A percentile compares a stretch with the other conserved stretches of the same genome.
These are phyloP conservation scores for Linnaemya vulpina DNA, from an alignment of 2,888 invertebrate genomes.

Conservation along the genomic window DNA sequence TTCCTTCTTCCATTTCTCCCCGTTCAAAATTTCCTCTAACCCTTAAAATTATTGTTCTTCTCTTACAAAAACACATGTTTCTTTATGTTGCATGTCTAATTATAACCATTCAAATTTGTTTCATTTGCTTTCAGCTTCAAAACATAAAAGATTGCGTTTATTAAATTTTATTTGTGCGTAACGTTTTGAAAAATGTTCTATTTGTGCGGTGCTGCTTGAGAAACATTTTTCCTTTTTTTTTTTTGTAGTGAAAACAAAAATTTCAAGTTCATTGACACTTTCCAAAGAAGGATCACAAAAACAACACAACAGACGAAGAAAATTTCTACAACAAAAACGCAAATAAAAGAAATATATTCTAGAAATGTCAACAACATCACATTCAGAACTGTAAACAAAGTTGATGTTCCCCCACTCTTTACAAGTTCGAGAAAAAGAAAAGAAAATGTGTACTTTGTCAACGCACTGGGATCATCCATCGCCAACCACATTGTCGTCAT, in stretches of 20 bases:
- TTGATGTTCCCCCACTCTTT: background rate
- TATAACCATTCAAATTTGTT: constrained; percentile 6
- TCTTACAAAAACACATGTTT: constrained; percentile 38
- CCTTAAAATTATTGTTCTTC: background rate
- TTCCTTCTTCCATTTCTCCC: background rate
- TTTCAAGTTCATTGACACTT: constrained; percentile 71
- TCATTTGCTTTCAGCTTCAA: background rate
- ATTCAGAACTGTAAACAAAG: constrained; percentile 25
- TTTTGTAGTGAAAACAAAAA: constrained; percentile 12
- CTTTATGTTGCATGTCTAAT: constrained; percentile 38
- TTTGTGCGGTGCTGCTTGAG: background rate
- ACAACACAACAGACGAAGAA: constrained; percentile 8
- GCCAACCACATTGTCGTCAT: constrained; percentile 12
- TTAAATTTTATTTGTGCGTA: constrained; percentile 36
- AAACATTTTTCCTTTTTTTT: background rate
- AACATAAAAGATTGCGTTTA: constrained; percentile 32
- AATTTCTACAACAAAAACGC: background rate
- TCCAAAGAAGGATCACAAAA: constrained; percentile 40
- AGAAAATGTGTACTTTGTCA: constrained; percentile 42
- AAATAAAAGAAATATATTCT: constrained; percentile 14
- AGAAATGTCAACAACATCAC: constrained; percentile 47
- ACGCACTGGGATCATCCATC: constrained; percentile 14
- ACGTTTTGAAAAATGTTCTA: constrained; percentile 5
- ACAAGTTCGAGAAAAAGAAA: background rate
- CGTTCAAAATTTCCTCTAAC: constrained; percentile 3